Evolutionary conservation across 2,113 vertebrate genomes (phyloP).

Genomic region (Oceanites oceanicus): DNA sequence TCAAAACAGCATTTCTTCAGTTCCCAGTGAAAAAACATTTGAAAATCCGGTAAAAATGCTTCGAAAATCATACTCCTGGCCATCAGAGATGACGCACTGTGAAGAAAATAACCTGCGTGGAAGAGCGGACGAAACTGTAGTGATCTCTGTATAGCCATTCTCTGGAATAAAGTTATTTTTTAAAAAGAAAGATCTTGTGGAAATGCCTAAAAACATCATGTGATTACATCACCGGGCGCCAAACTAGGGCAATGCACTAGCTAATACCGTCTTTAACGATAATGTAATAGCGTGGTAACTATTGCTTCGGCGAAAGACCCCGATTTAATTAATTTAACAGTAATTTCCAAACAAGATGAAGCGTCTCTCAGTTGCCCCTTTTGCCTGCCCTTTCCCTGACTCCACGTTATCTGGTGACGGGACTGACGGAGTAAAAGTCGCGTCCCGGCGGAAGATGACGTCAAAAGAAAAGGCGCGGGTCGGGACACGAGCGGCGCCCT

Average conservation of each 20-base stretch:
- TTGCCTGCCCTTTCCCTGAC: accelerated
- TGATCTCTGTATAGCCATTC: neutral
- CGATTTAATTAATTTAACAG: accelerated
- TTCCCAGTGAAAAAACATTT: neutral
- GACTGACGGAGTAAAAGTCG: accelerated
- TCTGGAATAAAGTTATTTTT: neutral
- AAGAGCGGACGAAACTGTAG: neutral
- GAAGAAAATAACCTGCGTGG: neutral
- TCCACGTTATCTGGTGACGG: accelerated
- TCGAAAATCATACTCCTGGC: conserved; percentile 50
- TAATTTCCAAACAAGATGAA: accelerated
- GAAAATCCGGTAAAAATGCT: neutral
- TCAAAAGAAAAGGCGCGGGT: neutral
- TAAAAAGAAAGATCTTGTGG: neutral
- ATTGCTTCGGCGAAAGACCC: accelerated
- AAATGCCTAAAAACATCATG: neutral
- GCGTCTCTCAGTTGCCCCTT: accelerated
- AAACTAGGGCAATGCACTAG: accelerated
- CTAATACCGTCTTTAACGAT: accelerated
- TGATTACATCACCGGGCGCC: too few species aligned
- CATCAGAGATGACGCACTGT: neutral
- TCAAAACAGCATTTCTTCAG: neutral
- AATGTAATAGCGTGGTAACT: accelerated
- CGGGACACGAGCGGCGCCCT: neutral
- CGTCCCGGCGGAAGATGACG: neutral